Conservation (phyloP, 2,888 invertebrate genomes). For the Lasioglossum figueresi region DNA sequence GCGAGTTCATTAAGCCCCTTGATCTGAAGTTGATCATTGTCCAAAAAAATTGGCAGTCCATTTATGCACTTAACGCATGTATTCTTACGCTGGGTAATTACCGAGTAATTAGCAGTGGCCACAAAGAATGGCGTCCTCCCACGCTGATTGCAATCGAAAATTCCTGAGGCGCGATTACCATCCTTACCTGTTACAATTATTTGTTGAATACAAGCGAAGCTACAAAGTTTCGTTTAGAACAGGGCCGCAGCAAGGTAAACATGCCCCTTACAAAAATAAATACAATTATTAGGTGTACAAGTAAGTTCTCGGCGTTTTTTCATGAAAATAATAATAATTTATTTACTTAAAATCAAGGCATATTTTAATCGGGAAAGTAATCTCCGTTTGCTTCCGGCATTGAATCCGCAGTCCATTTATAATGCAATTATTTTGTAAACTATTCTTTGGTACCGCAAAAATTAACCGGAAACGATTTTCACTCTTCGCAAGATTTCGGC, state of each 20-base stretch:
- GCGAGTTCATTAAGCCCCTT: constrained; percentile 36
- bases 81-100: constrained; percentile 55
- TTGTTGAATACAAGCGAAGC: constrained; percentile 5
- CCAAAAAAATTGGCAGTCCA: constrained; percentile 54
- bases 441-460: neutral
- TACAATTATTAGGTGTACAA: too few relatives aligned
- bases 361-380: too few relatives aligned
- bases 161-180: constrained; percentile 54
- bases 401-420: too few relatives aligned
- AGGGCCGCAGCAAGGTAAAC: too few relatives aligned
- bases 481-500: neutral
- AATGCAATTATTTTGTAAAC: neutral
- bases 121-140: constrained; percentile 52
- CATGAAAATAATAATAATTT: too few relatives aligned
- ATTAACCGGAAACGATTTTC: neutral
- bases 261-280: too few relatives aligned
- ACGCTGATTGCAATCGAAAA: constrained; percentile 64
- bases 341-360: too few relatives aligned
- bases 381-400: too few relatives aligned
- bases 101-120: constrained; percentile 67
- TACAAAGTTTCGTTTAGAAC: constrained; percentile 58
- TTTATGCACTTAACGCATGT: constrained; percentile 44
- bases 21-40: constrained; percentile 13
- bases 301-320: too few relatives aligned
- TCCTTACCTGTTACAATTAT: constrained; percentile 54